These are phyloP conservation scores for Galerucella nymphaeae DNA, from an alignment of 2,888 invertebrate species.

Conservation along the genomic window DNA sequence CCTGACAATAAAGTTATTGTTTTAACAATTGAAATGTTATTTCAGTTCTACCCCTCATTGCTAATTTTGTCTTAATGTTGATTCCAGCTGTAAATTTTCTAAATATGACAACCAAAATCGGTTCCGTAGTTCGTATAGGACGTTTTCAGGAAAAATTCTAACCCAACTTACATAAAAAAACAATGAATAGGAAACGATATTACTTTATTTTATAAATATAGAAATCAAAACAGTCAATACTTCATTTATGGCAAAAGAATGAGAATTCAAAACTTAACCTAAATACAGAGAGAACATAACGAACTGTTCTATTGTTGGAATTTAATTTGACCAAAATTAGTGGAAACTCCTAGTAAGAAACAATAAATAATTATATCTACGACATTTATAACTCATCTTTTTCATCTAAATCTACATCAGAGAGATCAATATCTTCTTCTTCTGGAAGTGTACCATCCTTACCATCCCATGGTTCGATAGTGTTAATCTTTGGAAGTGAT, in stretches of 20 bases:
- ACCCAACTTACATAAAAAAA: too few relatives aligned
- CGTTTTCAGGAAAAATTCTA: too few relatives aligned
- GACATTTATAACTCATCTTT: constrained; percentile 77
- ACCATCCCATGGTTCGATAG: constrained; percentile 90
- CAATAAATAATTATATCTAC: constrained; percentile 3
- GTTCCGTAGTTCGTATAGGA: too few relatives aligned
- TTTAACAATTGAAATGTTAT: constrained; percentile 11
- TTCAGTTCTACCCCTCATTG: neutral
- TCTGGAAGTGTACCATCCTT: constrained; percentile 88
- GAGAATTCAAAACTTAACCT: too few relatives aligned
- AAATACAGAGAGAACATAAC: neutral
- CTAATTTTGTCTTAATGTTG: too few relatives aligned
- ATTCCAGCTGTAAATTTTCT: too few relatives aligned
- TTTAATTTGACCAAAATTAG: neutral
- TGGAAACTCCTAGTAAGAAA: neutral
- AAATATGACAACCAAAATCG: too few relatives aligned
- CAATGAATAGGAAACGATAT: too few relatives aligned
- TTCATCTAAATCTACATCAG: constrained; percentile 86
- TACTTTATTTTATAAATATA: too few relatives aligned
- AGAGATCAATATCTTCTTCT: constrained; percentile 92
- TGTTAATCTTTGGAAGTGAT: constrained; percentile 77
- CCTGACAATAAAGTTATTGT: constrained; percentile 58
- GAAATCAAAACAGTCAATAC: too few relatives aligned
- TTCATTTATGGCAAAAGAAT: too few relatives aligned
- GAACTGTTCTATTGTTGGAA: neutral